Conservation (phyloP, 2,888 invertebrate species). For the Biston stratarius region DNA sequence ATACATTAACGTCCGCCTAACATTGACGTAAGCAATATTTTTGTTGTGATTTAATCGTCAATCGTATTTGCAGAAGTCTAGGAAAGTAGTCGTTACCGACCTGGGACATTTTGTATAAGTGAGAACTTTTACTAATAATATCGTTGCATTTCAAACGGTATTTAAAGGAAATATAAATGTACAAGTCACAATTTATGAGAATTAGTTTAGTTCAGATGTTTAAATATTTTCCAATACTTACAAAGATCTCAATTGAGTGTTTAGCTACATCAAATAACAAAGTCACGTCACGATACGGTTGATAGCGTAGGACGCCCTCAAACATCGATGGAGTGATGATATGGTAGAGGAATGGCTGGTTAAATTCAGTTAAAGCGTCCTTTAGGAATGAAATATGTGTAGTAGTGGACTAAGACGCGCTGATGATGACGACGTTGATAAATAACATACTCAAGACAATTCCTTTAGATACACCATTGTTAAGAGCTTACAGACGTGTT, state of each 20-base stretch:
- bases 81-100: background rate
- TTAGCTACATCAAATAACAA: background rate
- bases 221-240: background rate
- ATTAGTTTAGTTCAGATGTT: background rate
- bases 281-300: too few species aligned
- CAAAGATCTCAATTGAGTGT: background rate
- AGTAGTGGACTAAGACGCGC: too few species aligned
- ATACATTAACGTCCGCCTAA: conserved; percentile 65
- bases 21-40: conserved; percentile 68
- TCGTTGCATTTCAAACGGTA: background rate
- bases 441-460: background rate
- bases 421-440: too few species aligned
- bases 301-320: too few species aligned
- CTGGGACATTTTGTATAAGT: background rate
- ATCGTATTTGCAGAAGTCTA: conserved; percentile 2
- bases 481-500: conserved; percentile 21
- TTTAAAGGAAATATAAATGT: background rate
- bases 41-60: conserved; percentile 44
- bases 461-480: background rate
- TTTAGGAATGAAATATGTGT: too few species aligned
- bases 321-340: too few species aligned
- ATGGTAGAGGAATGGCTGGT: too few species aligned
- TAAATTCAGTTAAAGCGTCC: too few species aligned
- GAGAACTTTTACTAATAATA: background rate
- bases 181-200: background rate